Percentiles rank a stretch among this genome's conserved stretches.
phyloP scores from a whole-genome alignment of 2,797 vertebrate species.

The Chelon labrosus region DNA sequence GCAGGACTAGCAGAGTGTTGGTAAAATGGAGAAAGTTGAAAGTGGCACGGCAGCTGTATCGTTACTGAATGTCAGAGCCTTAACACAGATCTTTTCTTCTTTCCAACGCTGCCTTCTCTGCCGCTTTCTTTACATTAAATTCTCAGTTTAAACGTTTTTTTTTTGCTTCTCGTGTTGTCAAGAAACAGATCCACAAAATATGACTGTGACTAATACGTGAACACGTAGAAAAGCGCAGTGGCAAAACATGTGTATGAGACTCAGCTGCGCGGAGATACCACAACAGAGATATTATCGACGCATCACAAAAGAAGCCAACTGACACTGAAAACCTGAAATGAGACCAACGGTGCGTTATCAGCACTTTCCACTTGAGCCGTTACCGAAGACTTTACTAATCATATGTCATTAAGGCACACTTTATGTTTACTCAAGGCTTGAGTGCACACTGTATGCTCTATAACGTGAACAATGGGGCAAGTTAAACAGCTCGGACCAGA shows the following conservation, averaged over 20 bases:
- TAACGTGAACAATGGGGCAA: no score
- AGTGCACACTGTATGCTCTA: no score
- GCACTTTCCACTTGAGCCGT: not conserved
- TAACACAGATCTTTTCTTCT: no score
- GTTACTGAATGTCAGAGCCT: not conserved
- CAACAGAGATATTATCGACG: conserved; percentile 1
- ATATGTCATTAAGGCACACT: not conserved
- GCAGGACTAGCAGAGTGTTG: not conserved
- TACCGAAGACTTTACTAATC: not conserved
- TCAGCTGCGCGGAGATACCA: not conserved
- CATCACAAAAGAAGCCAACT: not conserved
- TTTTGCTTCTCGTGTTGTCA: no score
- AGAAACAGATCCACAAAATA: no score
- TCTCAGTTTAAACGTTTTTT: no score
- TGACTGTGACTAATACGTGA: no score
- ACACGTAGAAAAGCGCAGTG: no score
- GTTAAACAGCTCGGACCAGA: not conserved
- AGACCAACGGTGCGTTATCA: not conserved
- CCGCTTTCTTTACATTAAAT: no score
- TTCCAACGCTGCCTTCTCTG: no score
- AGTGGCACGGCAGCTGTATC: not conserved
- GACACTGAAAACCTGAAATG: not conserved
- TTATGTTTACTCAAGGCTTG: not conserved
- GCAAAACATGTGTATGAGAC: no score
- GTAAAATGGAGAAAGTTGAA: not conserved